Conservation (phyloP, 2,888 invertebrate genomes). For the Oxyscelio sp. region DNA sequence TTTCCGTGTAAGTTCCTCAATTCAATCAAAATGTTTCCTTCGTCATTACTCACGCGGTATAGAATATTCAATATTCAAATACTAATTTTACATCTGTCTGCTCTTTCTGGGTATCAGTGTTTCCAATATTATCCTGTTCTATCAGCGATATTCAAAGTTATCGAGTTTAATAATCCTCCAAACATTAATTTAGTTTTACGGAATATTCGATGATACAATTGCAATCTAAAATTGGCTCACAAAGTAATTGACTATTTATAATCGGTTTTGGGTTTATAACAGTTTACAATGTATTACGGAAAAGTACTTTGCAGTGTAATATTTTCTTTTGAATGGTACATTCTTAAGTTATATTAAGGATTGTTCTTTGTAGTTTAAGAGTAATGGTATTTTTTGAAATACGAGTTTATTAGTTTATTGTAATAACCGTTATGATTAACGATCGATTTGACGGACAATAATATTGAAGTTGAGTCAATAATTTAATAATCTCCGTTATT, state of each 20-base stretch:
- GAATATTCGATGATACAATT: slow-evolving; percentile 25
- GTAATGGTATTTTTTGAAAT: too few species aligned
- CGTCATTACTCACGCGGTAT: slow-evolving; percentile 50
- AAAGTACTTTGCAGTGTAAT: too few species aligned
- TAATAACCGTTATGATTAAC: too few species aligned
- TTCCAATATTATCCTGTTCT: slow-evolving; percentile 58
- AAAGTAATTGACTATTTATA: not conserved
- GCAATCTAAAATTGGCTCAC: not conserved
- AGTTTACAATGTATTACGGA: not conserved
- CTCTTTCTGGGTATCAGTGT: slow-evolving; percentile 49
- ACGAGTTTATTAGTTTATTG: too few species aligned
- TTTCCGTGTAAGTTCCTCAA: slow-evolving; percentile 35
- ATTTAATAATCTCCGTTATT: too few species aligned
- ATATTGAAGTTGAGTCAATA: too few species aligned
- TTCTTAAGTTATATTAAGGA: too few species aligned
- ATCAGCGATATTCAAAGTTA: slow-evolving; percentile 62
- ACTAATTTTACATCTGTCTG: slow-evolving; percentile 64
- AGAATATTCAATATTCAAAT: slow-evolving; percentile 61
- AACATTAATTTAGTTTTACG: slow-evolving; percentile 58
- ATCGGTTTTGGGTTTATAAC: not conserved
- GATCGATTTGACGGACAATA: too few species aligned
- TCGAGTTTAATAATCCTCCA: slow-evolving; percentile 51
- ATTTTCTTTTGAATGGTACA: too few species aligned
- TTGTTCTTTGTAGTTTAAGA: too few species aligned
- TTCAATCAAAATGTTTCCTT: slow-evolving; percentile 57